These are phyloP conservation scores for Crossaster papposus DNA, from an alignment of 53 echinoderm and acorn worm genomes.

Conservation along the genomic window DNA sequence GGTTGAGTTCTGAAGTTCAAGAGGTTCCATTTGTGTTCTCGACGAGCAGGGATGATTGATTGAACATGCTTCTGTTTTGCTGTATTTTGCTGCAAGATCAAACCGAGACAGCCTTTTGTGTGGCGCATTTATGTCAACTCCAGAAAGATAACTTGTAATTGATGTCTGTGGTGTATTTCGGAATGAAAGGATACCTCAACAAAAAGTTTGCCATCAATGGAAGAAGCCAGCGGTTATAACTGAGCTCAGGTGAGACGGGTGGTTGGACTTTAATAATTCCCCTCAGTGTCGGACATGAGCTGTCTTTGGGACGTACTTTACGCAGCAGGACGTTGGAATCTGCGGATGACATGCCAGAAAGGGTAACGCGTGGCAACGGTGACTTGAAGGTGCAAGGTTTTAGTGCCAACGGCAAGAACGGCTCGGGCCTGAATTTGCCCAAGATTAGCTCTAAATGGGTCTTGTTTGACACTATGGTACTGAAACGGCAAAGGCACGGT, in stretches of 20 bases:
- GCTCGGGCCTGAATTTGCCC: constrained; percentile 16
- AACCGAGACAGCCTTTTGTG: not conserved
- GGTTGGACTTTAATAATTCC: not conserved
- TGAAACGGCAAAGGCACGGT: constrained; percentile 21
- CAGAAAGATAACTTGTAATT: not conserved
- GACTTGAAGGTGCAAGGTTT: constrained; percentile 31
- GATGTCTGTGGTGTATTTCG: not conserved
- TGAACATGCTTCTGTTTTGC: not conserved
- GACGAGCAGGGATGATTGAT: not conserved
- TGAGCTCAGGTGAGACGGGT: not conserved
- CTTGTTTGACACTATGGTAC: constrained; percentile 13
- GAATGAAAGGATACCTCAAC: not conserved
- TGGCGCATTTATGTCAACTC: not conserved
- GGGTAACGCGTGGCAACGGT: not conserved
- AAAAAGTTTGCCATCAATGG: not conserved
- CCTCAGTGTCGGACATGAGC: not conserved
- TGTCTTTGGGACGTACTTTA: not conserved
- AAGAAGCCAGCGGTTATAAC: not conserved
- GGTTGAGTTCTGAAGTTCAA: not conserved
- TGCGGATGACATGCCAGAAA: not conserved
- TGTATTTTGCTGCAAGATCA: not conserved
- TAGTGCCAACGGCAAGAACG: not conserved
- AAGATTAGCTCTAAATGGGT: constrained; percentile 48
- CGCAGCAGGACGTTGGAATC: not conserved
- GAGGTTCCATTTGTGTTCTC: not conserved